Percentiles rank a stretch among this genome's conserved stretches.
These are phyloP conservation scores for Elysia chlorotica DNA, from an alignment of 1,140 invertebrate species.

Conservation along the genomic window DNA sequence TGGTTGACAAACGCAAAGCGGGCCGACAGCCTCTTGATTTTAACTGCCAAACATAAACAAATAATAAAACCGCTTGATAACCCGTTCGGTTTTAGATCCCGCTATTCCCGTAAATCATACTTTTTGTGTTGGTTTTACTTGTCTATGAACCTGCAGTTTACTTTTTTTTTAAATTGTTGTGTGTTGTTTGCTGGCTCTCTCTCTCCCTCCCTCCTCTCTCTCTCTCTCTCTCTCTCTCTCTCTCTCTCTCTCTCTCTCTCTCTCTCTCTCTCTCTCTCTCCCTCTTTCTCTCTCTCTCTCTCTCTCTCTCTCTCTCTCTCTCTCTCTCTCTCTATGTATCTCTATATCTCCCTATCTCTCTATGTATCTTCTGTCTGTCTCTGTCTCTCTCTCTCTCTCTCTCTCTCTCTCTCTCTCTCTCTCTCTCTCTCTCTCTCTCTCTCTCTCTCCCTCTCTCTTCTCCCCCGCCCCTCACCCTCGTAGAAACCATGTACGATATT, in stretches of 20 bases:
- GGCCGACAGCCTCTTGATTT: too few species aligned
- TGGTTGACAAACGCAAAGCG: too few species aligned
- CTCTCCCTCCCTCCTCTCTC: neutral
- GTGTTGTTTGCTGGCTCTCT: neutral
- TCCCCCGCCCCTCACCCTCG: too few species aligned
- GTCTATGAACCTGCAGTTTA: too few species aligned
- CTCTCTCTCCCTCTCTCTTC: neutral
- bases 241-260: slow-evolving; percentile 6
- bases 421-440: neutral
- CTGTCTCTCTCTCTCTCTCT: neutral
- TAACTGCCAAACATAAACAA: too few species aligned
- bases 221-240: slow-evolving; percentile 7
- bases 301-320: neutral
- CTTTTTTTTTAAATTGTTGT: too few species aligned
- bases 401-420: neutral
- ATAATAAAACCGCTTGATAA: too few species aligned
- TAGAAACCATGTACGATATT: too few species aligned
- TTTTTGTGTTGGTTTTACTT: too few species aligned
- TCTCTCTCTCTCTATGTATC: neutral
- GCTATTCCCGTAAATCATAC: too few species aligned
- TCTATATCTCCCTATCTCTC: neutral
- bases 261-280: neutral
- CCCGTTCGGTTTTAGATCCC: too few species aligned
- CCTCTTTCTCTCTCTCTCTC: neutral
- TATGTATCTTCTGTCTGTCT: neutral